These are phyloP conservation scores for Tortrix viridana DNA, from an alignment of 2,888 invertebrate genomes.

Conservation along the genomic window DNA sequence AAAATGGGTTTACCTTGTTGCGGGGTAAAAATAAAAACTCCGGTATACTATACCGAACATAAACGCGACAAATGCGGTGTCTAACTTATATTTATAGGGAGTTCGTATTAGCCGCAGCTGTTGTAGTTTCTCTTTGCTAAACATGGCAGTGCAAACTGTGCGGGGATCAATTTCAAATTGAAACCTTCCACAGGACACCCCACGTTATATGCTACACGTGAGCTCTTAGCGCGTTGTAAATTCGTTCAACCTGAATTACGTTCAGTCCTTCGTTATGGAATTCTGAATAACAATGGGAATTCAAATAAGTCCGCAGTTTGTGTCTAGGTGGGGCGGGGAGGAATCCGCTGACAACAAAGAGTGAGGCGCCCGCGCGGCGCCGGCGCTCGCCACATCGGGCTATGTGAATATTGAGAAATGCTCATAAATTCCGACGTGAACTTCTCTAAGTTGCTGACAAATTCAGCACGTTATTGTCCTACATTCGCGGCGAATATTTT, in stretches of 20 bases:
- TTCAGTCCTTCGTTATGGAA: constrained; percentile 65
- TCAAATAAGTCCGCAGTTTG: constrained; percentile 74
- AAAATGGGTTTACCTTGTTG: constrained; percentile 24
- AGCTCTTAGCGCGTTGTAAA: constrained; percentile 42
- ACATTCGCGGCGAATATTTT: constrained; percentile 15
- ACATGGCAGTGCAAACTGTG: too few species aligned
- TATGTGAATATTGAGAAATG: constrained; percentile 75
- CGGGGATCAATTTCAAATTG: constrained; percentile 5
- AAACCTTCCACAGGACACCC: background rate
- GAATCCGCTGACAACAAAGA: constrained; percentile 72
- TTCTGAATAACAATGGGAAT: constrained; percentile 65
- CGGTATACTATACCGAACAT: background rate
- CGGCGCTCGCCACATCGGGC: constrained; percentile 59
- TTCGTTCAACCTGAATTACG: constrained; percentile 54
- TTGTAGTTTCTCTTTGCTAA: too few species aligned
- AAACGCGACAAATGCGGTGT: background rate
- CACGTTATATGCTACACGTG: background rate
- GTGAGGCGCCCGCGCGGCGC: constrained; percentile 44
- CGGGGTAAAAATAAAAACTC: constrained; percentile 6
- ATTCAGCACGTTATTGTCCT: constrained; percentile 56
- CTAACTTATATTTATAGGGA: too few species aligned
- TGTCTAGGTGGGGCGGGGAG: constrained; percentile 61
- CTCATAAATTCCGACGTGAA: constrained; percentile 67
- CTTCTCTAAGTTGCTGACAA: constrained; percentile 53
- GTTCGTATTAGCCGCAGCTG: too few species aligned